Conservation (phyloP, 2,888 invertebrate species). For the Philereme vetulata region DNA sequence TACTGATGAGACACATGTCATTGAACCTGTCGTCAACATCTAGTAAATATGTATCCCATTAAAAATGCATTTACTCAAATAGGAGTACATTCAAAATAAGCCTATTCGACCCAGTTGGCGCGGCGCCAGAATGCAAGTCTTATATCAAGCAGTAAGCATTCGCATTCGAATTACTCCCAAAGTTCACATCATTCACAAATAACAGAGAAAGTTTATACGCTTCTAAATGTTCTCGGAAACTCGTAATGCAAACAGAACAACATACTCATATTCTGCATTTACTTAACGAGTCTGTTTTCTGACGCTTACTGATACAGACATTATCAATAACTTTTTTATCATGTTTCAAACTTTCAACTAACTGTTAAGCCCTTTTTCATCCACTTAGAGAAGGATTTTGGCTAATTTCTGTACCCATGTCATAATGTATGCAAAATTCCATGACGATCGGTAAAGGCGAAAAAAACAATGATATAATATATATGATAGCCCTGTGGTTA, state of each 20-base stretch:
- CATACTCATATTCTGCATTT: slow-evolving; percentile 17
- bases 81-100: slow-evolving; percentile 55
- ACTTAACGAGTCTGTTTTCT: not conserved
- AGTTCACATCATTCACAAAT: slow-evolving; percentile 34
- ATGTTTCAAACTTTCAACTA: no score
- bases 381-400: no score
- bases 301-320: not conserved
- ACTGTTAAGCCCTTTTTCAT: no score
- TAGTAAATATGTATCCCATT: slow-evolving; percentile 11
- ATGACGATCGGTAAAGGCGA: no score
- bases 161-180: slow-evolving; percentile 42
- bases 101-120: slow-evolving; percentile 72
- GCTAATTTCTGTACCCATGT: no score
- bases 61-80: slow-evolving; percentile 44
- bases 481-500: no score
- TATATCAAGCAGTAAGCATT: slow-evolving; percentile 39
- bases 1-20: no score
- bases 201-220: slow-evolving; percentile 42
- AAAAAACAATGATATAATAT: no score
- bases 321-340: no score
- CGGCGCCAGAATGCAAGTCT: slow-evolving; percentile 60
- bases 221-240: slow-evolving; percentile 38
- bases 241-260: slow-evolving; percentile 29
- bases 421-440: no score
- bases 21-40: not conserved